Base-by-base conservation (phyloP, 2,113 vertebrate species). In the Lathamus discolor region DNA sequence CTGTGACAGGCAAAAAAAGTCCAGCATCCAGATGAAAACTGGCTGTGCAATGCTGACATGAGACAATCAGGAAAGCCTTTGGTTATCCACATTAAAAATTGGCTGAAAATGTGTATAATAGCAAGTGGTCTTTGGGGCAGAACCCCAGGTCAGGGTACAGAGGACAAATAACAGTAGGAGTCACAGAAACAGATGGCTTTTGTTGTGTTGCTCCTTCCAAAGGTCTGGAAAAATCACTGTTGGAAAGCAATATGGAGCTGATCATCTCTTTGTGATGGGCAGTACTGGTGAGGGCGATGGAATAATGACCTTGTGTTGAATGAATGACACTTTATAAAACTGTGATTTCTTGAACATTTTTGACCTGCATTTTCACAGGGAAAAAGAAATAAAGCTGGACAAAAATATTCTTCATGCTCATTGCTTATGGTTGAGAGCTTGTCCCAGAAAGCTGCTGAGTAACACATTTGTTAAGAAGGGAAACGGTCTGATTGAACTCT, bases 251-350 rank as follows among this genome's bases (percentile, higher is more conserved):
- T 4, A 3, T 7, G 76, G 15, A 69, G 59, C 80, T 35, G 67
- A 19, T 61, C 8, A 19, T n/a, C 18, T 15, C 33, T 23, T 22
- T 35, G 83, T 83, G 83, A 31, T 15, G 86, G 88, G 80, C 68
- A 39, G 35, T 5, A 8, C 70, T 5, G 61, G 70, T 51, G 91
- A 77, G 44, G 83, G 62, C 15, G 31, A 28, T 17, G 41, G 41
- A 49, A 25, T 1, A 13, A 81, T 61, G 17, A 46, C 77, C 74
- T 86, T 62, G n/a, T 48, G 3, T 33, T 43, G 90, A 95, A 63
- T 0, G 1, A 94, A 83, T 49, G 93, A 95, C 92, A 96, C 95
- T 95, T 97, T 86, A 92, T 75, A 81, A 90, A 96, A 87, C 96
- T 95, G 93, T 95, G 86, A 93, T 74, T 90, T 93, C 52, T 61